Conservation (phyloP, 2,797 vertebrate genomes). For the Euthynnus affinis region DNA sequence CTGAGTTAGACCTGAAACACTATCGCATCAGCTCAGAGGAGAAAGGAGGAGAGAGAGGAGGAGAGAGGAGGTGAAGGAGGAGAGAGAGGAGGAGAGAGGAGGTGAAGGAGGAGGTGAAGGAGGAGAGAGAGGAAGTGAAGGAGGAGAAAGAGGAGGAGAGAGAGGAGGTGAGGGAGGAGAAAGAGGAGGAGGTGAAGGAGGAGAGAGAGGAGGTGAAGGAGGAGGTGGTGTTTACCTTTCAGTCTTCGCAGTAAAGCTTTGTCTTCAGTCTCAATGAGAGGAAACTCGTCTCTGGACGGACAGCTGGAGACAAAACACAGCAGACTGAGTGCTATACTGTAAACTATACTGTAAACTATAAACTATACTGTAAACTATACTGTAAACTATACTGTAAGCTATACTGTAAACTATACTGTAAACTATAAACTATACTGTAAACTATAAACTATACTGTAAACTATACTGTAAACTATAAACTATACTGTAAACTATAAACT, state of each 20-base stretch:
- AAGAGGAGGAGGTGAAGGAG: neutral
- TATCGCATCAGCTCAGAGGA: neutral
- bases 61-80: neutral
- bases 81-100: too few species aligned
- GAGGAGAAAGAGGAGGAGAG: neutral
- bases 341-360: neutral
- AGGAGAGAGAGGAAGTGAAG: too few species aligned
- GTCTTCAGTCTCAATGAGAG: slow-evolving; percentile 93
- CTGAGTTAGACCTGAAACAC: neutral
- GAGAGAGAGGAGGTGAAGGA: neutral
- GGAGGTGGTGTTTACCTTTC: slow-evolving; percentile 79
- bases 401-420: neutral
- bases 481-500: too few species aligned
- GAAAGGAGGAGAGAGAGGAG: neutral
- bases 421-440: too few species aligned
- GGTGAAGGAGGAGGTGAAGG: too few species aligned
- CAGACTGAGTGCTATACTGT: neutral
- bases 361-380: neutral
- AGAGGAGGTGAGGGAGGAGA: neutral
- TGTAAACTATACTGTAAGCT: too few species aligned
- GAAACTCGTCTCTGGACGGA: slow-evolving; percentile 92
- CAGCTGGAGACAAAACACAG: slow-evolving; percentile 81
- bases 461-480: neutral
- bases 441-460: neutral
- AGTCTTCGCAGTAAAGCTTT: slow-evolving; percentile 90